Evolutionary conservation across 37 sponge, comb jelly and placozoan genomes (phyloP).

Genomic region (Diacarnus erythraeanus): DNA sequence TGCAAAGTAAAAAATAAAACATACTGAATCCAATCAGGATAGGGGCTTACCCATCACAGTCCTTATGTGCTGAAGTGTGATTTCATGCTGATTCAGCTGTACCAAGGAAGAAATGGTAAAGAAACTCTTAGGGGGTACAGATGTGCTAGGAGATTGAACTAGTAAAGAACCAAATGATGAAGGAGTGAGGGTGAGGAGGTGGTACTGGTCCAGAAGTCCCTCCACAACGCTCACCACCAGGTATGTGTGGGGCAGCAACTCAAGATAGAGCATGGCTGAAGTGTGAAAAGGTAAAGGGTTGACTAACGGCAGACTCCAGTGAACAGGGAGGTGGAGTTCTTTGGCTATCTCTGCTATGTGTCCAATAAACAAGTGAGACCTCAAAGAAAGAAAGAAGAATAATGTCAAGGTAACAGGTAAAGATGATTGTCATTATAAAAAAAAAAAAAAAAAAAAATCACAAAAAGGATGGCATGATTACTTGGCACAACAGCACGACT

Average conservation of each 20-base stretch:
- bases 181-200: slow-evolving; percentile 24
- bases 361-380: slow-evolving; percentile 45
- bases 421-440: too few species aligned
- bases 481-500: too few species aligned
- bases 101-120: background rate
- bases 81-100: slow-evolving; percentile 1
- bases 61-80: background rate
- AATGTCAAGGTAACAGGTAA: too few species aligned
- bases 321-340: slow-evolving; percentile 19
- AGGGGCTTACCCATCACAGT: slow-evolving; percentile 15
- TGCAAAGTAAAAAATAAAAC: background rate
- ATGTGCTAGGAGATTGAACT: background rate
- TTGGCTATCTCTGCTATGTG: slow-evolving; percentile 25
- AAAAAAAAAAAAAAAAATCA: too few species aligned
- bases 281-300: slow-evolving; percentile 37
- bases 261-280: slow-evolving; percentile 17
- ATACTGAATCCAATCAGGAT: background rate
- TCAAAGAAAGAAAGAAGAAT: background rate
- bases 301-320: slow-evolving; percentile 40
- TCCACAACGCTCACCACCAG: slow-evolving; percentile 23
- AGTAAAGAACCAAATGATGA: background rate
- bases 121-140: slow-evolving; percentile 14
- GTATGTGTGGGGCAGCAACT: slow-evolving; percentile 27
- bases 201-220: slow-evolving; percentile 25
- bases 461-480: too few species aligned